These are phyloP conservation scores for Microcebus griseorufus DNA, from an alignment of 2,113 vertebrate species.

Conservation along the genomic window DNA sequence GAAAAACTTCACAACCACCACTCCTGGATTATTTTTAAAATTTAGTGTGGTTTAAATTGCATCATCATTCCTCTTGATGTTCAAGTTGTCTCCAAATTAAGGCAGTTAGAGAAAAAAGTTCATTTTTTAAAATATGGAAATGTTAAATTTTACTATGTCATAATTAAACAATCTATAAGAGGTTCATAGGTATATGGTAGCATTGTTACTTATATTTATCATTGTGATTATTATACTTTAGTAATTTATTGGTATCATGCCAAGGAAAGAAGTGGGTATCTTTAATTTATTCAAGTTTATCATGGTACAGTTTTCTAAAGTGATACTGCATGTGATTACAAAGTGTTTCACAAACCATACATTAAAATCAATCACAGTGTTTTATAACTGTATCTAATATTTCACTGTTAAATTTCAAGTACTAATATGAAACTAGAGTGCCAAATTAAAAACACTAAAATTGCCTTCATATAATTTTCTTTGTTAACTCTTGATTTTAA, in stretches of 20 bases:
- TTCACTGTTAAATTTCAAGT: conserved; percentile 25
- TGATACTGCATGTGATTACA: background rate
- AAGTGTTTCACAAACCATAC: background rate
- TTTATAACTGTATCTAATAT: background rate
- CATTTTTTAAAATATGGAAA: background rate
- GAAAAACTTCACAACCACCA: background rate
- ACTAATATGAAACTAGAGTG: background rate
- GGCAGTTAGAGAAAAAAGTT: background rate
- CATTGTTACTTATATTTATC: background rate
- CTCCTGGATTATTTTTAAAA: background rate
- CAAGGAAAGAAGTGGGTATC: background rate
- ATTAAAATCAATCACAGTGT: background rate
- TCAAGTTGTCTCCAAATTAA: background rate
- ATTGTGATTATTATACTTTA: background rate
- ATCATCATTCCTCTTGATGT: background rate
- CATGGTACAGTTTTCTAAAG: background rate
- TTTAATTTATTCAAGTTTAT: background rate
- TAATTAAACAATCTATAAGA: background rate
- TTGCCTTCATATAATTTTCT: background rate
- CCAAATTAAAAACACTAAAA: conserved; percentile 2
- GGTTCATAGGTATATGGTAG: background rate
- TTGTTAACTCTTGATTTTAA: conserved; percentile 48
- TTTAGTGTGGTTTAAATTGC: background rate
- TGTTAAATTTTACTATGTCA: background rate
- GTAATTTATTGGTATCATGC: background rate